phyloP scores from a whole-genome alignment of 2,888 invertebrate species.

The Mactromeris polynyma region DNA sequence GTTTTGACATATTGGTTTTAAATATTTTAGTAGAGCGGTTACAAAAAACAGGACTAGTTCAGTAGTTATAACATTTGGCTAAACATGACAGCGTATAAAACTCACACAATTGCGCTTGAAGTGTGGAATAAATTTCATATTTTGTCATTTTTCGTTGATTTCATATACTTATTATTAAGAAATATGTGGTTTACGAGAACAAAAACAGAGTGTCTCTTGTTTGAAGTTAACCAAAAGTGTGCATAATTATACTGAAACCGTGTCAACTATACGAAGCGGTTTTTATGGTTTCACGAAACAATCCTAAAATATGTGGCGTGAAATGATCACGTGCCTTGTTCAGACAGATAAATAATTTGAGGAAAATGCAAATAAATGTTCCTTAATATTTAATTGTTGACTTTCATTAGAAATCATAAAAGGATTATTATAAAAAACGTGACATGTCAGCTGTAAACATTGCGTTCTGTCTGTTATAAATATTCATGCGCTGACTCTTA shows the following conservation, averaged over 20 bases:
- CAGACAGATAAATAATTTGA: background rate
- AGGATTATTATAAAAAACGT: background rate
- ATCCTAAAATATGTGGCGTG: background rate
- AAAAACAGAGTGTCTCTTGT: background rate
- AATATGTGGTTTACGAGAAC: background rate
- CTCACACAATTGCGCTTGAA: background rate
- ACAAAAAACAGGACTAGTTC: no score
- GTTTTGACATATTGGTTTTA: no score
- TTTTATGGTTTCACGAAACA: background rate
- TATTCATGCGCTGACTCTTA: background rate
- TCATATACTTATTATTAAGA: background rate
- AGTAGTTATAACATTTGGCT: background rate
- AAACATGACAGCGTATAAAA: background rate
- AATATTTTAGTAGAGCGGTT: no score
- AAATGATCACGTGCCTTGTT: background rate
- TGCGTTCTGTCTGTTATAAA: background rate
- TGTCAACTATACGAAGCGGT: background rate
- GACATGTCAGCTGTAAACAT: background rate
- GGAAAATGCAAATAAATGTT: slow-evolving; percentile 12
- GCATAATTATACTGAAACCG: background rate
- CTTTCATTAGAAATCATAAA: background rate
- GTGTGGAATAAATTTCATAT: background rate
- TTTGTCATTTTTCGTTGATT: slow-evolving; percentile 5
- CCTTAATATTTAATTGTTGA: background rate
- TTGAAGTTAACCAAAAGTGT: background rate